Conservation (phyloP, 2,113 vertebrate species). For the Prolemur simus region DNA sequence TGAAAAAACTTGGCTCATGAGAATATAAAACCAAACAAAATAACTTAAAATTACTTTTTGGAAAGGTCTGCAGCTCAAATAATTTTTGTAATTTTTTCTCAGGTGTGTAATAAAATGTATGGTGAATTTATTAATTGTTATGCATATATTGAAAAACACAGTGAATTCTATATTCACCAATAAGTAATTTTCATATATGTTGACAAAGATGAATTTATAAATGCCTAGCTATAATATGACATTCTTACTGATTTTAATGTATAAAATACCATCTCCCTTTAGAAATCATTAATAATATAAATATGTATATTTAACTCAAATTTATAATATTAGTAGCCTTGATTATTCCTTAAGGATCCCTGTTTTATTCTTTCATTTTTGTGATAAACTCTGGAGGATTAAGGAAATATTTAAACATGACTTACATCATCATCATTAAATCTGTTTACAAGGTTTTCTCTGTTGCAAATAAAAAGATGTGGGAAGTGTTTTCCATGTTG, state of each 20-base stretch:
- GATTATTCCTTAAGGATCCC: slow-evolving; percentile 3
- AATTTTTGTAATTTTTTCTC: background rate
- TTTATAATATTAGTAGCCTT: slow-evolving; percentile 15
- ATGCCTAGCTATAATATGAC: background rate
- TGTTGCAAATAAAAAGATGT: slow-evolving; percentile 14
- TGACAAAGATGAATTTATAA: background rate
- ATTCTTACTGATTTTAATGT: slow-evolving; percentile 11
- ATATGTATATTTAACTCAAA: slow-evolving; percentile 24
- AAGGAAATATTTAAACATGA: slow-evolving; percentile 54
- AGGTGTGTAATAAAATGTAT: background rate
- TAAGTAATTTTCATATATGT: background rate
- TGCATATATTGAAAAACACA: background rate
- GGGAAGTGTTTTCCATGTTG: background rate
- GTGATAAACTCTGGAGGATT: slow-evolving; percentile 41
- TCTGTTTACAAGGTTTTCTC: slow-evolving; percentile 36
- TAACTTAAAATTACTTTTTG: background rate
- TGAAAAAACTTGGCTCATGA: background rate
- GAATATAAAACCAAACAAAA: background rate
- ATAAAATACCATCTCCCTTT: background rate
- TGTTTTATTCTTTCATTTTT: slow-evolving; percentile 56
- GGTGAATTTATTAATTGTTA: background rate
- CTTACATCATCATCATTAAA: slow-evolving; percentile 52
- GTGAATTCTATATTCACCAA: background rate
- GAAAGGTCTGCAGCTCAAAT: background rate
- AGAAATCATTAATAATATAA: slow-evolving; percentile 24